phyloP scores from a whole-genome alignment of 2,888 invertebrate species.

The Dryobota labecula region DNA sequence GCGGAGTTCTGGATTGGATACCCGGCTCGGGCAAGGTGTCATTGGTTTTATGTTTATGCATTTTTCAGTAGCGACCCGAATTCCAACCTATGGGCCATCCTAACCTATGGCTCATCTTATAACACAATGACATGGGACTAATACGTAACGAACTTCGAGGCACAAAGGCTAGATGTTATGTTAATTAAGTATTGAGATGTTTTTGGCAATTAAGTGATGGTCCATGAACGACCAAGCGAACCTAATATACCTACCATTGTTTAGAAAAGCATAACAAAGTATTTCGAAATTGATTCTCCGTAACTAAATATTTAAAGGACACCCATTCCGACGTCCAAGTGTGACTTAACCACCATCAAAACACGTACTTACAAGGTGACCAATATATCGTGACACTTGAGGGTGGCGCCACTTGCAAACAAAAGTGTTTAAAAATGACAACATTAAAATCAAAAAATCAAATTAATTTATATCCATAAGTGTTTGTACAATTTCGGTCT shows the following conservation, averaged over 20 bases:
- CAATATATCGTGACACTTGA: not conserved
- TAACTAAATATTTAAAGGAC: constrained; percentile 18
- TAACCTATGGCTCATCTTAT: too few relatives aligned
- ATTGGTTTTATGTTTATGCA: too few relatives aligned
- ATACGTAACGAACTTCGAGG: not conserved
- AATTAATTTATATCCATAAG: too few relatives aligned
- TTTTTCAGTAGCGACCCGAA: too few relatives aligned
- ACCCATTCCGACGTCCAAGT: not conserved
- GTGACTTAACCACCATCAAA: not conserved
- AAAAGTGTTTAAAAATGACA: not conserved
- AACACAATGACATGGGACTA: too few relatives aligned
- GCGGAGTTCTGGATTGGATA: too few relatives aligned
- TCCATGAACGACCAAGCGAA: not conserved
- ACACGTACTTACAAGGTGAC: not conserved
- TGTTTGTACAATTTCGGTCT: too few relatives aligned
- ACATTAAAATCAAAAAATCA: too few relatives aligned
- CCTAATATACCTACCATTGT: constrained; percentile 3
- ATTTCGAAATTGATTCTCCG: constrained; percentile 7
- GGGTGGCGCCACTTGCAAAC: not conserved
- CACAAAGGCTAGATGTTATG: not conserved
- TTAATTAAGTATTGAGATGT: not conserved
- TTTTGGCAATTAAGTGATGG: not conserved
- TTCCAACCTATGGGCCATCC: too few relatives aligned
- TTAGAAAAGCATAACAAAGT: not conserved
- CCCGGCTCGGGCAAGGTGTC: too few relatives aligned